Evolutionary conservation across 1,140 invertebrate genomes (phyloP).

Genomic region (Coptotermes formosanus): DNA sequence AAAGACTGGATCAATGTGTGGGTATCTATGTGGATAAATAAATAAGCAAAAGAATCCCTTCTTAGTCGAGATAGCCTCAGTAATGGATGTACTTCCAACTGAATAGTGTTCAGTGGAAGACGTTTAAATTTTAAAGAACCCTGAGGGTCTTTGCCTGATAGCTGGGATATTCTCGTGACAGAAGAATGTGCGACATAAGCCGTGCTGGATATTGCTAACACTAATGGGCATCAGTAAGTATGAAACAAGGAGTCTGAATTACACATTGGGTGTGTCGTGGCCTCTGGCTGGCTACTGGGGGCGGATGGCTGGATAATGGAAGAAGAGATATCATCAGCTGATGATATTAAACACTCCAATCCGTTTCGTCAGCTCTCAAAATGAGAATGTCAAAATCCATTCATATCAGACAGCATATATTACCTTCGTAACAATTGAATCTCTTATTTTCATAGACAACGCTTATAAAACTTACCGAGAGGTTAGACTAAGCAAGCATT

Average conservation of each 20-base stretch:
- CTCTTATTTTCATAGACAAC: neutral
- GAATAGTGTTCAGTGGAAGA: neutral
- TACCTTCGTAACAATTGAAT: neutral
- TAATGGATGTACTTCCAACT: neutral
- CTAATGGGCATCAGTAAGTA: neutral
- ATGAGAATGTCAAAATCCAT: neutral
- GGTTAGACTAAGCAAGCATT: too few species aligned
- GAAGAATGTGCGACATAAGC: neutral
- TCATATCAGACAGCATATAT: neutral
- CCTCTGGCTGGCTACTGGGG: neutral
- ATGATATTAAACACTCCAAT: constrained; percentile 1
- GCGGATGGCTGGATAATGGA: neutral
- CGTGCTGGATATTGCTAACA: neutral
- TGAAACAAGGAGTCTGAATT: neutral
- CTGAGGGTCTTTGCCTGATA: neutral
- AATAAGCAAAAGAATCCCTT: too few species aligned
- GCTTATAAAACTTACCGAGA: neutral
- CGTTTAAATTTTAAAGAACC: neutral
- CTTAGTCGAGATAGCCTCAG: too few species aligned
- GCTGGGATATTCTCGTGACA: neutral
- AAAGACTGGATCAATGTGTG: too few species aligned
- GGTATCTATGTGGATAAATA: too few species aligned
- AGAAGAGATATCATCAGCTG: neutral
- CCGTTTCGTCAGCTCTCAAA: neutral
- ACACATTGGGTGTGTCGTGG: neutral